Evolutionary conservation across 2,113 vertebrate species (phyloP).

Genomic region (Arizona elegans): DNA sequence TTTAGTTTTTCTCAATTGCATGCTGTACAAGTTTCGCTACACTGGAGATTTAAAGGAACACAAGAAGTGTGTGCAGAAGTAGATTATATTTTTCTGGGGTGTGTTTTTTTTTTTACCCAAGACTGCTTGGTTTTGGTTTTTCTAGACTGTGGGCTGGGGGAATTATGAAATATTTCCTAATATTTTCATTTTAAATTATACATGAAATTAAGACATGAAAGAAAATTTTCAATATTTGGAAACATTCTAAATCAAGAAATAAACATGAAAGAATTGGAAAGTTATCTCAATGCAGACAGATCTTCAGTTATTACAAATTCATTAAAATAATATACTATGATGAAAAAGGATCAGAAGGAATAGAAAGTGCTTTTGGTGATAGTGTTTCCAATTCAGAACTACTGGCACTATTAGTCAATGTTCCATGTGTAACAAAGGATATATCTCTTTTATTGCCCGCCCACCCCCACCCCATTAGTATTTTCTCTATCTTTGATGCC

Average conservation of each 20-base stretch:
- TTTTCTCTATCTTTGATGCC: background rate
- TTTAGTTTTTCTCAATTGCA: background rate
- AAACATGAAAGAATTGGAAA: background rate
- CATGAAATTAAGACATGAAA: background rate
- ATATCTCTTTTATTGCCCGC: background rate
- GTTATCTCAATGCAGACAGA: background rate
- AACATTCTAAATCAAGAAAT: background rate
- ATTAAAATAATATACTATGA: background rate
- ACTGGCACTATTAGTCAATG: background rate
- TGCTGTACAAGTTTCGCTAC: background rate
- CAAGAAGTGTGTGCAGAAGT: background rate
- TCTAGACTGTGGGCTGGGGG: background rate
- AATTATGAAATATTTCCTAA: background rate
- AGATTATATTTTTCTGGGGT: background rate
- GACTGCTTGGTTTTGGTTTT: background rate
- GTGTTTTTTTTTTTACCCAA: background rate
- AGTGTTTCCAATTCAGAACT: background rate
- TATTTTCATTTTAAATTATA: background rate
- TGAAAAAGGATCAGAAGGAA: background rate
- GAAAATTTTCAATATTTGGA: background rate
- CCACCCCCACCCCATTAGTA: accelerated
- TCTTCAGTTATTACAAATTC: background rate
- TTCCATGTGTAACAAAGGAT: background rate
- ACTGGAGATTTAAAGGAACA: background rate
- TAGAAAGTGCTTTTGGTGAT: background rate